Evolutionary conservation across 1,140 invertebrate species (phyloP).

Genomic region (Lutraria rhynchaena): DNA sequence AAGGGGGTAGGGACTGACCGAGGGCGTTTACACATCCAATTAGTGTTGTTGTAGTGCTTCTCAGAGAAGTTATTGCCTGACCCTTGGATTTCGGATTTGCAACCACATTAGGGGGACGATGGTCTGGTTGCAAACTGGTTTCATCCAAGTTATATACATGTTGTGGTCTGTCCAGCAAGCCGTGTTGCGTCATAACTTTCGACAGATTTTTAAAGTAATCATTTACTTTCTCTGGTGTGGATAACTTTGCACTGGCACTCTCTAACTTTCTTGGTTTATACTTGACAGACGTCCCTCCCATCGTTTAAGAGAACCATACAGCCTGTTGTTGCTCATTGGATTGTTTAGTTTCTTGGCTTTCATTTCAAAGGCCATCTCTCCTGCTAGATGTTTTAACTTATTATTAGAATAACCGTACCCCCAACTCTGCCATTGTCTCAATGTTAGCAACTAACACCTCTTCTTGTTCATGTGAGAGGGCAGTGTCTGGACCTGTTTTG

Average conservation of each 20-base stretch:
- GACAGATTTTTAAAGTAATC: conserved; percentile 5
- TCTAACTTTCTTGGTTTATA: too few relatives aligned
- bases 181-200: neutral
- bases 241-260: neutral
- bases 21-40: conserved; percentile 21
- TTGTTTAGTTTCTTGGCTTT: neutral
- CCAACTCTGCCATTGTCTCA: neutral
- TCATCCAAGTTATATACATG: conserved; percentile 13
- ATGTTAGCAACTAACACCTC: neutral
- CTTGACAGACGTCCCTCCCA: neutral
- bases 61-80: neutral
- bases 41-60: conserved; percentile 32
- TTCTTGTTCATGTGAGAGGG: neutral
- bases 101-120: conserved; percentile 23
- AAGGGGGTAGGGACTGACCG: neutral
- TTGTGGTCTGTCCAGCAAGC: neutral
- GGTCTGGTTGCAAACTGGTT: conserved; percentile 26
- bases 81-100: neutral
- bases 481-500: neutral
- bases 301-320: neutral
- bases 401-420: neutral
- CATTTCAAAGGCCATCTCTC: neutral
- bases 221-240: conserved; percentile 1
- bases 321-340: neutral
- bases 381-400: neutral